Conservation (phyloP, 2,888 invertebrate genomes). For the Synergus japonicus region DNA sequence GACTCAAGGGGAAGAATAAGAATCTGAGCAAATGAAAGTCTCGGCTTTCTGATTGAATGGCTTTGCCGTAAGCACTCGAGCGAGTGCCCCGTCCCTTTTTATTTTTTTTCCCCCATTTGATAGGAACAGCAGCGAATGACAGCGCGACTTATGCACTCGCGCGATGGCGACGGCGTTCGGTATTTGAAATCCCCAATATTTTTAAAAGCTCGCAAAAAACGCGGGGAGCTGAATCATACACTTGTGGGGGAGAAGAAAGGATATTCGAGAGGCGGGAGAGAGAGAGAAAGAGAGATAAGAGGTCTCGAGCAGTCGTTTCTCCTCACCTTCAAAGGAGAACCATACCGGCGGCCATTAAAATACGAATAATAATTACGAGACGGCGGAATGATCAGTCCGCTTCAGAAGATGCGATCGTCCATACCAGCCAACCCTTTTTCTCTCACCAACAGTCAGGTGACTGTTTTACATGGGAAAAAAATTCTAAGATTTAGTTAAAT, state of each 20-base stretch:
- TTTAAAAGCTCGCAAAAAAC: slow-evolving; percentile 74
- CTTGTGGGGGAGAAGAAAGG: slow-evolving; percentile 54
- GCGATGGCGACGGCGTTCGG: slow-evolving; percentile 60
- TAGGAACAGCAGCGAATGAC: slow-evolving; percentile 60
- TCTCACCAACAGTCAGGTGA: slow-evolving; percentile 21
- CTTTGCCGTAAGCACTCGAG: slow-evolving; percentile 72
- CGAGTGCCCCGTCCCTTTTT: slow-evolving; percentile 52
- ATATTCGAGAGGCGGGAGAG: slow-evolving; percentile 54
- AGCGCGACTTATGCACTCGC: slow-evolving; percentile 56
- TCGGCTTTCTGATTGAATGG: slow-evolving; percentile 75
- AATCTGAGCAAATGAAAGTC: slow-evolving; percentile 51
- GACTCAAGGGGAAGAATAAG: slow-evolving; percentile 49
- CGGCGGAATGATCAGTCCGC: slow-evolving; percentile 75
- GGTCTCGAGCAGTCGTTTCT: slow-evolving; percentile 66
- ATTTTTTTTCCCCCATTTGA: slow-evolving; percentile 60
- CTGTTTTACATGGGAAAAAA: neutral
- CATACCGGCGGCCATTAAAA: slow-evolving; percentile 75
- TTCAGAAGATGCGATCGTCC: slow-evolving; percentile 71
- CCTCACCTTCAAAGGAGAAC: slow-evolving; percentile 71
- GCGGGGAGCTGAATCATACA: slow-evolving; percentile 49
- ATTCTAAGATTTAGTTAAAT: no score
- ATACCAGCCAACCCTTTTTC: slow-evolving; percentile 63
- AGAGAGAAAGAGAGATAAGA: slow-evolving; percentile 53
- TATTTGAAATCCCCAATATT: slow-evolving; percentile 77
- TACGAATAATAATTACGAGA: slow-evolving; percentile 77